phyloP scores from a whole-genome alignment of 2,113 vertebrate genomes.

The Ciconia maguari region DNA sequence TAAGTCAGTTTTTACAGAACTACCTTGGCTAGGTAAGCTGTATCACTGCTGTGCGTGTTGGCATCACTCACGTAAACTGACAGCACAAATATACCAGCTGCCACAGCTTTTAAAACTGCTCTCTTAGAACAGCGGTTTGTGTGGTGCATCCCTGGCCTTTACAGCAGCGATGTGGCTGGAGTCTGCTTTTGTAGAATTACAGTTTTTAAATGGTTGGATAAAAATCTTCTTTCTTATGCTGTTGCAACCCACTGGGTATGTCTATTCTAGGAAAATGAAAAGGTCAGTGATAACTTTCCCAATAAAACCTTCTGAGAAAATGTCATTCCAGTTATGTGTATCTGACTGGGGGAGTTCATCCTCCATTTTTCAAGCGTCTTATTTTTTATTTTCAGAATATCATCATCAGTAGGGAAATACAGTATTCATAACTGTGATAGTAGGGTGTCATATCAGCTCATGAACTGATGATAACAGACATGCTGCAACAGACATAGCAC shows the following conservation, averaged over 20 bases:
- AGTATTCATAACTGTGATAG: not conserved
- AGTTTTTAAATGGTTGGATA: not conserved
- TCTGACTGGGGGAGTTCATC: not conserved
- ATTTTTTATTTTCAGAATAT: slow-evolving; percentile 25
- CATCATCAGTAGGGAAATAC: slow-evolving; percentile 2
- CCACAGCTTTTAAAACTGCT: not conserved
- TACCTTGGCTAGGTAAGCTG: not conserved
- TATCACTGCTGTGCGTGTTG: not conserved
- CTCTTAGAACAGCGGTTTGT: not conserved
- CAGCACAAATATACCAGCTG: not conserved
- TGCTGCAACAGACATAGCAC: not conserved
- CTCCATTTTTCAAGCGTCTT: not conserved
- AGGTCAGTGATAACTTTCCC: slow-evolving; percentile 52
- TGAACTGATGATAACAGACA: not conserved
- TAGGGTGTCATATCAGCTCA: not conserved
- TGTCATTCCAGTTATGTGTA: slow-evolving; percentile 10
- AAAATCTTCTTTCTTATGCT: slow-evolving; percentile 52
- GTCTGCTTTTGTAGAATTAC: not conserved
- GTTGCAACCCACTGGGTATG: slow-evolving; percentile 27
- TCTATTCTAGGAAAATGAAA: slow-evolving; percentile 58
- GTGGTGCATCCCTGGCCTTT: not conserved
- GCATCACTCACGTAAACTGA: not conserved
- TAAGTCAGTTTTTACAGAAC: not conserved
- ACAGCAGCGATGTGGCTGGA: not conserved
- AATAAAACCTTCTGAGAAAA: slow-evolving; percentile 47